phyloP scores from a whole-genome alignment of 2,797 vertebrate genomes.

The Falco peregrinus region DNA sequence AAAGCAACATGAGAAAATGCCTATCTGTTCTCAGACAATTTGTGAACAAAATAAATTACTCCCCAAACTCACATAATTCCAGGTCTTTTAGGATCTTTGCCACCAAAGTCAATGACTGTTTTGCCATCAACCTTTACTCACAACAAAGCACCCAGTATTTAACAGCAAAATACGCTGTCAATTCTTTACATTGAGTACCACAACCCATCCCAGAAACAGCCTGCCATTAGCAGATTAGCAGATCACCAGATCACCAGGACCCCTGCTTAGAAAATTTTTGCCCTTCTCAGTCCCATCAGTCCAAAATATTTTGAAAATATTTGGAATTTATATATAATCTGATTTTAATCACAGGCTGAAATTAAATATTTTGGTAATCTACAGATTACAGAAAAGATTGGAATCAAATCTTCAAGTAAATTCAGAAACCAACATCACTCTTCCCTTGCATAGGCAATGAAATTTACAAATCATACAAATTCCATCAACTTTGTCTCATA shows the following conservation, averaged over 20 bases:
- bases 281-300: neutral
- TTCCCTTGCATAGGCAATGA: neutral
- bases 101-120: conserved; percentile 33
- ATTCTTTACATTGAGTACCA: neutral
- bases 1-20: conserved; percentile 56
- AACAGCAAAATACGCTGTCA: neutral
- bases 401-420: neutral
- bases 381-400: neutral
- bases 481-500: neutral
- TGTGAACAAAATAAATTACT: conserved; percentile 55
- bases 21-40: conserved; percentile 53
- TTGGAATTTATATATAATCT: neutral
- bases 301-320: neutral
- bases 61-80: conserved; percentile 52
- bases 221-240: neutral
- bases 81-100: conserved; percentile 56
- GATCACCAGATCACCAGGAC: neutral
- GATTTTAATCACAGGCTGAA: neutral
- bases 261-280: neutral
- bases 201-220: neutral
- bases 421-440: neutral
- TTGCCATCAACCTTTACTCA: conserved; percentile 27
- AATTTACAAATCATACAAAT: neutral
- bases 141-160: conserved; percentile 7
- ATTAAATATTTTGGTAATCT: neutral